Conservation (phyloP, 2,888 invertebrate species). For the Hipparchia semele region DNA sequence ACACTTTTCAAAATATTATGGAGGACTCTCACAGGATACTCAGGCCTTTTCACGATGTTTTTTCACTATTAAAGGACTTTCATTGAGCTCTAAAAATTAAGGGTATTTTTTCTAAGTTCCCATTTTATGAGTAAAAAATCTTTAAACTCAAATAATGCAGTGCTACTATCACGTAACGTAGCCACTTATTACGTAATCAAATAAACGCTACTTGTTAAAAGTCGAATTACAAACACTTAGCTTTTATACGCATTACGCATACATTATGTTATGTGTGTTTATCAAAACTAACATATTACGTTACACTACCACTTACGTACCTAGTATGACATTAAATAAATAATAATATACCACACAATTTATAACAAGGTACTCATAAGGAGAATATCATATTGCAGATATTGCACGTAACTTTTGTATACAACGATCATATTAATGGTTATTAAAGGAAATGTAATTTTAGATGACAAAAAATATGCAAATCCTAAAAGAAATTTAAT, state of each 20-base stretch:
- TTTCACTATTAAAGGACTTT: too few species aligned
- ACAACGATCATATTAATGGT: conserved; percentile 24
- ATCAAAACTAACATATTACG: conserved; percentile 1
- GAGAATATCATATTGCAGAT: conserved; percentile 14
- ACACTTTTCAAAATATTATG: too few species aligned
- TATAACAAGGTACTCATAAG: not conserved
- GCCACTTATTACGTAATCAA: not conserved
- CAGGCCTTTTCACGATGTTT: too few species aligned
- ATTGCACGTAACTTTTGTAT: conserved; percentile 17
- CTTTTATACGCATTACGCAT: not conserved
- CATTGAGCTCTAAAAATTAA: too few species aligned
- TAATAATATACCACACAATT: not conserved
- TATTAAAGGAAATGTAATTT: conserved; percentile 39
- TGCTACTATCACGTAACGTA: not conserved
- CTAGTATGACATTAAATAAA: not conserved
- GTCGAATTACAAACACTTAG: not conserved
- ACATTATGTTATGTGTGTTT: not conserved
- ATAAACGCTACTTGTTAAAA: not conserved
- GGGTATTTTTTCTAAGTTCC: too few species aligned
- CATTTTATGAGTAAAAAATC: too few species aligned
- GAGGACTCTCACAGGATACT: too few species aligned
- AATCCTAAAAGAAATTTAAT: conserved; percentile 41
- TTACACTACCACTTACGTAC: not conserved
- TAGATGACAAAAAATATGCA: conserved; percentile 44
- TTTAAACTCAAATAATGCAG: not conserved